phyloP scores from a whole-genome alignment of 1,140 invertebrate species.

The Coptotermes formosanus region DNA sequence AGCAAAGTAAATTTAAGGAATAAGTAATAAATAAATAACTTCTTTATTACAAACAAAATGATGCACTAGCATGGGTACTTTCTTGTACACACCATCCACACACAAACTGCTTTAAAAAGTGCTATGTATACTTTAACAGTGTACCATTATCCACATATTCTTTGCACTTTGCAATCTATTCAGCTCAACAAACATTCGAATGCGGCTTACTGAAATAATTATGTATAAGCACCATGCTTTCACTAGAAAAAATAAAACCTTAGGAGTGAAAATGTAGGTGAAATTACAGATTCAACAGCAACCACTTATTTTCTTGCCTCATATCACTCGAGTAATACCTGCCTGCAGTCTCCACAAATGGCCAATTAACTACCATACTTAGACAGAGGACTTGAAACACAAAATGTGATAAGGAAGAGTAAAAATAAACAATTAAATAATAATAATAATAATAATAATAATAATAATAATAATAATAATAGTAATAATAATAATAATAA shows the following conservation, averaged over 20 bases:
- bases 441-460: neutral
- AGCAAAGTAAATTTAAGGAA: neutral
- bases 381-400: slow-evolving; percentile 4
- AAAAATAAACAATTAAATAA: slow-evolving; percentile 4
- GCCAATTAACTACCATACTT: too few relatives aligned
- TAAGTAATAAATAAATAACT: neutral
- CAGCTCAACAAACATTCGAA: neutral
- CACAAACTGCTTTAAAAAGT: too few relatives aligned
- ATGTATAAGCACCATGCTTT: neutral
- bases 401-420: neutral
- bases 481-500: neutral
- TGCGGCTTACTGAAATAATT: neutral
- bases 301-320: too few relatives aligned
- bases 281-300: too few relatives aligned
- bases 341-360: too few relatives aligned
- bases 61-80: neutral
- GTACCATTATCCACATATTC: neutral
- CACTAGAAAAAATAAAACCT: neutral
- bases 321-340: too few relatives aligned
- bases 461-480: slow-evolving; percentile 13
- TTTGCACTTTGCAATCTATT: neutral
- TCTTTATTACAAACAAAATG: neutral
- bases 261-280: too few relatives aligned
- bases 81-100: neutral
- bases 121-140: neutral